A percentile compares a stretch with the other conserved stretches of the same genome.
phyloP scores from a whole-genome alignment of 2,888 invertebrate genomes.

The Scaptomyza tumidula region DNA sequence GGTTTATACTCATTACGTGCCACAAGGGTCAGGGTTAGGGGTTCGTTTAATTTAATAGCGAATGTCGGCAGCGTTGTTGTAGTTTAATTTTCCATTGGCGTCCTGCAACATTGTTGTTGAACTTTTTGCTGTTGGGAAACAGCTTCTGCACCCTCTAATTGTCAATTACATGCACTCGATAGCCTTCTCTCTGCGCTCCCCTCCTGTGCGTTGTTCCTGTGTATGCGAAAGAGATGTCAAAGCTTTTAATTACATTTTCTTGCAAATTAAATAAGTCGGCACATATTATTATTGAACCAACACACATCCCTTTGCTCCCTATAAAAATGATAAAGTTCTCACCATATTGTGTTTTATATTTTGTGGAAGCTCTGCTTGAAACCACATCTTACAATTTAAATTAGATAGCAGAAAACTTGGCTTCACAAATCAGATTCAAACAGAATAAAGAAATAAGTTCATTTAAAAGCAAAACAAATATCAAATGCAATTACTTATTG shows the following conservation, averaged over 20 bases:
- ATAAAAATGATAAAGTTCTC: not conserved
- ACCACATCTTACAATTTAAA: not conserved
- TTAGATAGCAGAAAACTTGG: not conserved
- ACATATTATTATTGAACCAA: not conserved
- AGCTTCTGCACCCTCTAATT: conserved; percentile 13
- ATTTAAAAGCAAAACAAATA: too few relatives aligned
- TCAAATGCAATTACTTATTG: too few relatives aligned
- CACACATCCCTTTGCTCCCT: not conserved
- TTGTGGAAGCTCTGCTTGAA: not conserved
- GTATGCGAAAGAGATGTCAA: conserved; percentile 14
- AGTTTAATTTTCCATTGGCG: conserved; percentile 28
- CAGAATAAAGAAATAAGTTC: too few relatives aligned
- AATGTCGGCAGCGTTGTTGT: conserved; percentile 39
- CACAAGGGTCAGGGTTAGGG: conserved; percentile 9
- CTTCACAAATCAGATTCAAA: too few relatives aligned
- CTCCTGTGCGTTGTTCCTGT: conserved; percentile 18
- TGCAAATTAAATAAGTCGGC: conserved; percentile 25
- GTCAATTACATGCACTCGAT: conserved; percentile 58
- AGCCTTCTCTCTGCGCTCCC: conserved; percentile 3
- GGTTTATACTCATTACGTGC: conserved; percentile 59
- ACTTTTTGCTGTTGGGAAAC: conserved; percentile 44
- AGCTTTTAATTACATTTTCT: conserved; percentile 7
- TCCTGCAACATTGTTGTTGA: conserved; percentile 64
- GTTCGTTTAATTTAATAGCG: conserved; percentile 57
- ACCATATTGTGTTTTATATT: not conserved